Percentiles rank a stretch among this genome's conserved stretches.
phyloP scores from a whole-genome alignment of 2,888 invertebrate species.

The Tipula helvola region DNA sequence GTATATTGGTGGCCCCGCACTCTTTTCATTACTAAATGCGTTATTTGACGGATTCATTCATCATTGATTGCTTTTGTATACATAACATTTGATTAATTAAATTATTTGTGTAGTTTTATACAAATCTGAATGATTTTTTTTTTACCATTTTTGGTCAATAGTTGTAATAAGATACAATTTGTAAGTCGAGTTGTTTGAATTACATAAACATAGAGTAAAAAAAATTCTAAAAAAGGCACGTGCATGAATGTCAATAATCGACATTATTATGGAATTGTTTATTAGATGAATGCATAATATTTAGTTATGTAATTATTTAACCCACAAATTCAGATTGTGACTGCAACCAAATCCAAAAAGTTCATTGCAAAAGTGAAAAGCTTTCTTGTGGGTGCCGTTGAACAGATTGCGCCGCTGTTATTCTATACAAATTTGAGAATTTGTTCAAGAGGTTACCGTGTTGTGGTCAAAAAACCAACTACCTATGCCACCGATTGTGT shows the following conservation, averaged over 20 bases:
- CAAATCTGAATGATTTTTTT: background rate
- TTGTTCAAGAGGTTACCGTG: too few relatives aligned
- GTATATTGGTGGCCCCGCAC: background rate
- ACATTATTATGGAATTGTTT: background rate
- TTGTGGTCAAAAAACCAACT: too few relatives aligned
- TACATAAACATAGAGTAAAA: background rate
- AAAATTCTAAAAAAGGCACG: background rate
- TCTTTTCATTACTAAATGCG: background rate
- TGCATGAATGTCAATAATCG: background rate
- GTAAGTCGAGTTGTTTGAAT: background rate
- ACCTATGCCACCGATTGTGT: background rate
- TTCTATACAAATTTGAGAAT: too few relatives aligned
- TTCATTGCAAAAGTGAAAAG: too few relatives aligned
- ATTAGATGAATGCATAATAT: too few relatives aligned
- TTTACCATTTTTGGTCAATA: background rate
- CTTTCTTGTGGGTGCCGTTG: too few relatives aligned
- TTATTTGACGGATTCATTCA: background rate
- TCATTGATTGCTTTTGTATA: background rate
- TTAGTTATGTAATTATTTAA: too few relatives aligned
- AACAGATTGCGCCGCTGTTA: too few relatives aligned
- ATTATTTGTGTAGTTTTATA: background rate
- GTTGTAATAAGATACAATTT: background rate
- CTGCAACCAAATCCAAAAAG: too few relatives aligned
- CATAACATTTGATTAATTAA: background rate
- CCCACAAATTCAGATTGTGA: too few relatives aligned